Percentiles rank a stretch among this genome's conserved stretches.
These are phyloP conservation scores for Syrrhaptes paradoxus DNA, from an alignment of 2,113 vertebrate genomes.

Conservation along the genomic window DNA sequence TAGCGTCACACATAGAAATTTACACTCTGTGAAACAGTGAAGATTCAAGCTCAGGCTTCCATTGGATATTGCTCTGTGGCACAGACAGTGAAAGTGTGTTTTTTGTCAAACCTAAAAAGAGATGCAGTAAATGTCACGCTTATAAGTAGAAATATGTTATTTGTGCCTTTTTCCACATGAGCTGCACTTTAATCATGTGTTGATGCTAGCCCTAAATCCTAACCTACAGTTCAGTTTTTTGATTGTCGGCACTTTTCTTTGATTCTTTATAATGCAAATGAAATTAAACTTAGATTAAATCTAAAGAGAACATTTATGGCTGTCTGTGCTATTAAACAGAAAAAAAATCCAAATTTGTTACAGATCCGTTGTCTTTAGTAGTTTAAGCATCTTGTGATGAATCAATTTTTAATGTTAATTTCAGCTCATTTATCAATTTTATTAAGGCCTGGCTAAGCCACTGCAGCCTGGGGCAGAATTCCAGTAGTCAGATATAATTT, in stretches of 20 bases:
- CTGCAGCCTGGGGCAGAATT: neutral
- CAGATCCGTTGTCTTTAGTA: neutral
- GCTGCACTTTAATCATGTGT: neutral
- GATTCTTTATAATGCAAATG: neutral
- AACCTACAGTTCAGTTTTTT: neutral
- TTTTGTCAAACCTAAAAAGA: neutral
- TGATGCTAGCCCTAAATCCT: neutral
- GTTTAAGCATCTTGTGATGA: neutral
- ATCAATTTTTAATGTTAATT: neutral
- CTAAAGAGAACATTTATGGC: neutral
- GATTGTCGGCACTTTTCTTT: neutral
- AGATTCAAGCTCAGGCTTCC: neutral
- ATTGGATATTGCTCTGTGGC: neutral
- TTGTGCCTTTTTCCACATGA: neutral
- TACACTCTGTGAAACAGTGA: neutral
- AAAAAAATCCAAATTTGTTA: neutral
- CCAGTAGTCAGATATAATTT: neutral
- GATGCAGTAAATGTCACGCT: neutral
- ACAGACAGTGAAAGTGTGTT: neutral
- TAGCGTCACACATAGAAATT: neutral
- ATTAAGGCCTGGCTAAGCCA: neutral
- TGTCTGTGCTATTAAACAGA: neutral
- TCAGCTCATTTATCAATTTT: neutral
- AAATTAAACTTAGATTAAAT: neutral
- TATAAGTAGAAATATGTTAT: neutral